Percentiles rank a stretch among this genome's conserved stretches.
phyloP scores from a whole-genome alignment of 2,888 invertebrate species.

The Sarcophaga carnaria region DNA sequence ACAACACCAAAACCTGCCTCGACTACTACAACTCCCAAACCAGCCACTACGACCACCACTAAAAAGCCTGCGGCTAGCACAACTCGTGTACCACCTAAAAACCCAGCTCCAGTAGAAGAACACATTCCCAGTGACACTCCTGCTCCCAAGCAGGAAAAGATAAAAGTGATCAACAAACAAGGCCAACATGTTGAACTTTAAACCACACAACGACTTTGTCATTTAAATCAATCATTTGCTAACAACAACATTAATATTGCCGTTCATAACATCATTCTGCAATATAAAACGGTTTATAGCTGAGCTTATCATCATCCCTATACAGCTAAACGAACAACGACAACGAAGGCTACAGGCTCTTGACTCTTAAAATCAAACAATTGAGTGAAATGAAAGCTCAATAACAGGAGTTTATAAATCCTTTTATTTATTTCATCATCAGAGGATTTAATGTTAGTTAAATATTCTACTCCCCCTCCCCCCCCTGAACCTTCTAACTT shows the following conservation, averaged over 20 bases:
- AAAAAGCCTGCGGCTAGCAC: conserved; percentile 71
- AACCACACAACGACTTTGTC: conserved; percentile 37
- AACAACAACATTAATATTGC: conserved; percentile 22
- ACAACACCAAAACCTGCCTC: conserved; percentile 72
- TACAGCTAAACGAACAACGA: conserved; percentile 37
- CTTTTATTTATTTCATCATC: neutral
- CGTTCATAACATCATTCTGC: neutral
- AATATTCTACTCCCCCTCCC: neutral
- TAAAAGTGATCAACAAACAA: conserved; percentile 85
- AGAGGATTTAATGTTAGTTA: conserved; percentile 7
- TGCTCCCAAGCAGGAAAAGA: conserved; percentile 83
- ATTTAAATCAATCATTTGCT: too few relatives aligned
- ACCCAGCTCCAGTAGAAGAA: conserved; percentile 83
- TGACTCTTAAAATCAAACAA: conserved; percentile 1
- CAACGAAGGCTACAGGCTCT: conserved; percentile 53
- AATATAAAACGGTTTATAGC: conserved; percentile 28
- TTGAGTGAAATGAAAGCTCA: conserved; percentile 16
- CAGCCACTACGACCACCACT: conserved; percentile 73
- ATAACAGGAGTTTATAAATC: conserved; percentile 2
- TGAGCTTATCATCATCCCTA: conserved; percentile 19
- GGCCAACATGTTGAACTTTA: conserved; percentile 82
- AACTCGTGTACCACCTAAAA: conserved; percentile 76
- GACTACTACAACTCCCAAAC: conserved; percentile 71
- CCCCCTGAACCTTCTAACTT: conserved; percentile 13
- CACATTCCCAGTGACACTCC: conserved; percentile 83